Base-by-base conservation (phyloP, 2,113 vertebrate species). In the Syngnathus scovelli region DNA sequence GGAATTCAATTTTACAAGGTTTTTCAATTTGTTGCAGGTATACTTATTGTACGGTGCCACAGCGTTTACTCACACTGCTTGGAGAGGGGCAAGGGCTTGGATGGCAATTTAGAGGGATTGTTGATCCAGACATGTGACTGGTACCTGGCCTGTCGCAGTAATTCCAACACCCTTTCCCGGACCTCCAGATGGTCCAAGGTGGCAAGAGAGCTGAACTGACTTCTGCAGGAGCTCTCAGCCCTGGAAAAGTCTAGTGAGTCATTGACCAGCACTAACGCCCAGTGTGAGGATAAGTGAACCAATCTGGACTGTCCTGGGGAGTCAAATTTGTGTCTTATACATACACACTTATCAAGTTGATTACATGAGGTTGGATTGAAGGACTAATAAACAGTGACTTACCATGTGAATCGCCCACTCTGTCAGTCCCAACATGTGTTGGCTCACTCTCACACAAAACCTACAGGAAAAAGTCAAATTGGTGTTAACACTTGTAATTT, bases 181-280 rank as follows among this genome's bases (percentile, higher is more conserved):
- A 74, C 66, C 6, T 79, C 82, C 3, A 27, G 46, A 55, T 70
- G 1, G 69, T 85, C 43, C 67, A 65, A 10, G 76, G 82, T 10
- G n/a, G 78, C 13, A 48, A 96, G 65, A 63, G 81, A 90, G 43
- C 92, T 90, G 77, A 95, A 93, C 64, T 39, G 89, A 9, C 86
- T 89, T 5, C 89, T 87, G 10, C 95, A 96, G 83, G 81, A 90
- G 55, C 84, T 87, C 21, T 86, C 81, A 1, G 95, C 95, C 0
- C 90, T 74, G 84, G 89, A 85, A 88, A 92, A 93, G 79, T 86
- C 84, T 71, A 92, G 68, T 5, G 90, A 90, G 7, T 77, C 61
- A 39, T 90, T 89, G 75, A 93, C 81, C 0, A 94, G 89, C 38
- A 89, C 91, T 1, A 93, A 94, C 21, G 84, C 52, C 37, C 85